phyloP scores from a whole-genome alignment of 2,888 invertebrate genomes.

The Sinelater perroti region DNA sequence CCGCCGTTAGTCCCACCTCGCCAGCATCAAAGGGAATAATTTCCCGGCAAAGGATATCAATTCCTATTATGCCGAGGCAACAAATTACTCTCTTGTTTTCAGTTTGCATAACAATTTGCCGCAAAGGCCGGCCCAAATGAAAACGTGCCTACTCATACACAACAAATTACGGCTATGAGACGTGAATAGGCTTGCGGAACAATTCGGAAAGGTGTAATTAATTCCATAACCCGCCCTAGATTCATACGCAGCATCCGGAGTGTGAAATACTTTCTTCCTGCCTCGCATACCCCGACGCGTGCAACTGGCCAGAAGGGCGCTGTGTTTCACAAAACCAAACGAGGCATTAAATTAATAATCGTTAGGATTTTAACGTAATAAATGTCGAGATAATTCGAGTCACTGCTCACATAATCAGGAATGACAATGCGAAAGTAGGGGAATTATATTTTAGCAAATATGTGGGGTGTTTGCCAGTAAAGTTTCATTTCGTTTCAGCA shows the following conservation, averaged over 20 bases:
- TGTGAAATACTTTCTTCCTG: constrained; percentile 13
- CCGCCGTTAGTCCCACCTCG: no score
- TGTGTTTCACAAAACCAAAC: no score
- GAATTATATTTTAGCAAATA: no score
- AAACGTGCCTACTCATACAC: constrained; percentile 7
- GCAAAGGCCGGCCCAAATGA: background rate
- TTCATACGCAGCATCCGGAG: constrained; percentile 8
- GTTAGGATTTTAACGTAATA: no score
- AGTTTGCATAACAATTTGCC: constrained; percentile 8
- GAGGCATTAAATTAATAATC: no score
- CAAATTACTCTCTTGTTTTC: constrained; percentile 7
- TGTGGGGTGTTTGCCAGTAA: no score
- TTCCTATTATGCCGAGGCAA: constrained; percentile 3
- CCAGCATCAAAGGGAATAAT: no score
- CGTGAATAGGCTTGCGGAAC: constrained; percentile 26
- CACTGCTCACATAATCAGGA: no score
- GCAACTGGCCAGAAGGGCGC: no score
- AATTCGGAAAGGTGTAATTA: constrained; percentile 19
- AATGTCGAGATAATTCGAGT: no score
- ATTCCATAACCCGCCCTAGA: constrained; percentile 11
- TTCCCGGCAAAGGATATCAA: background rate
- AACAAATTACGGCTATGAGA: constrained; percentile 15
- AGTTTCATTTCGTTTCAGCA: no score
- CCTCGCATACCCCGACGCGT: background rate
- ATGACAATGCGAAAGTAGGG: no score